Evolutionary conservation across 2,888 invertebrate genomes (phyloP).

Genomic region (Ptilodon capucinus): DNA sequence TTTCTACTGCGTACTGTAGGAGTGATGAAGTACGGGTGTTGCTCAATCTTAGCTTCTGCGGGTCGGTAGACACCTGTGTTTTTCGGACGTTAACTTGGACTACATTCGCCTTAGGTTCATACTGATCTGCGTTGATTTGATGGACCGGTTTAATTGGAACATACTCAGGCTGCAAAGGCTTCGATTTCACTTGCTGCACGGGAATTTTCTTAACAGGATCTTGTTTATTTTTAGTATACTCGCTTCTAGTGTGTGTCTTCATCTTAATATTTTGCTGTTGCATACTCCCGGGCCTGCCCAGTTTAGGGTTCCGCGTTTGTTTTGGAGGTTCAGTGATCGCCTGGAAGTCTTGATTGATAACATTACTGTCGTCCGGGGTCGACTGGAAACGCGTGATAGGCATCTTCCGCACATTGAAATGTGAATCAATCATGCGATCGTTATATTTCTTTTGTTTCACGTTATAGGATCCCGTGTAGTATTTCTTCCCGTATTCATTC

Average conservation of each 20-base stretch:
- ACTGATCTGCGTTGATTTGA: background rate
- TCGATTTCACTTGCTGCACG: background rate
- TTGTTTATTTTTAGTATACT: background rate
- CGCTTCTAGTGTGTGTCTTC: background rate
- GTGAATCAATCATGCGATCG: conserved; percentile 46
- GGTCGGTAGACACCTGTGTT: conserved; percentile 32
- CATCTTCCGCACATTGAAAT: conserved; percentile 47
- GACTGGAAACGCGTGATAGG: conserved; percentile 2
- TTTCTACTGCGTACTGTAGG: conserved; percentile 15
- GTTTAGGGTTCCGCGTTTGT: background rate
- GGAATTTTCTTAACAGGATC: background rate
- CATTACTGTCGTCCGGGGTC: conserved; percentile 6
- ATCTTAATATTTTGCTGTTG: background rate
- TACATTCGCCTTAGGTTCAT: conserved; percentile 32
- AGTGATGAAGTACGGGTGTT: conserved; percentile 33
- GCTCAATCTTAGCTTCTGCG: conserved; percentile 37
- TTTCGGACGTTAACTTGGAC: conserved; percentile 43
- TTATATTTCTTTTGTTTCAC: conserved; percentile 35
- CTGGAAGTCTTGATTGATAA: background rate
- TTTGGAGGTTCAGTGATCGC: background rate
- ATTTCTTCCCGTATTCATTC: conserved; percentile 36
- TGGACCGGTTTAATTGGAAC: background rate
- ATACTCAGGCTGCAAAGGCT: background rate
- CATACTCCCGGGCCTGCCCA: background rate
- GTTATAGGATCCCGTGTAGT: conserved; percentile 34